Evolutionary conservation across 2,888 invertebrate species (phyloP), one percentile per base, ranked within the genome.

Genomic region (Drosophila hawaiiensis): DNA sequence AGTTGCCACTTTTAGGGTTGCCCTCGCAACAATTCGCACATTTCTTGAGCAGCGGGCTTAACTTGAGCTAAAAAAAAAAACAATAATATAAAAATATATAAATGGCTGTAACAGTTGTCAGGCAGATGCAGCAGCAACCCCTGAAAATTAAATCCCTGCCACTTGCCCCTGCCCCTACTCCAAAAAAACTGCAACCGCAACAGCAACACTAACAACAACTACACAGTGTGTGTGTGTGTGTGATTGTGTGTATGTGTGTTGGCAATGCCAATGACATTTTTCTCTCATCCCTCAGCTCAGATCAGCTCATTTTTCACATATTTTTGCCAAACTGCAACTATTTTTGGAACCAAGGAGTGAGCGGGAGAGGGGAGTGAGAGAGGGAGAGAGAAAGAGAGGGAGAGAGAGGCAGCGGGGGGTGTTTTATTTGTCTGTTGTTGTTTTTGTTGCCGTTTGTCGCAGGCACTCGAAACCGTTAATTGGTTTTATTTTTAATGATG

Each of bases 401-500:
- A 14, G n/a, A 7, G 12, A 31, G 47, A 49, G 53, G 33, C 53
- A 54, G 55, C 39, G 68, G 55, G 69, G 55, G 61, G 37, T 53
- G 22, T 33, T 47, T 47, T 25, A 47, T 54, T 9, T 69, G 25
- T 50, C 54, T 66, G 25, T 62, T 64, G 39, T 59, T 74, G 75
- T 53, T 72, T 39, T 64, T 66, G 60, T 58, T 61, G 47, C 47
- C 65, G 25, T 16, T 47, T 47, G 73, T 47, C 52, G 56, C 62
- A 72, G 77, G 63, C 74, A 85, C 89, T 85, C 74, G 80, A 88
- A 77, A 70, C 72, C 83, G 75, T 90, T 90, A 89, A 90, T 90
- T 87, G 89, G 78, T 81, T 84, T 81, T 89, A 86, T 76, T 89
- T 76, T 90, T 89, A 86, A 86, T 86, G 90, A 89, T 86, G 89